Base-by-base conservation (phyloP, 2,113 vertebrate species). In the Scomber japonicus region DNA sequence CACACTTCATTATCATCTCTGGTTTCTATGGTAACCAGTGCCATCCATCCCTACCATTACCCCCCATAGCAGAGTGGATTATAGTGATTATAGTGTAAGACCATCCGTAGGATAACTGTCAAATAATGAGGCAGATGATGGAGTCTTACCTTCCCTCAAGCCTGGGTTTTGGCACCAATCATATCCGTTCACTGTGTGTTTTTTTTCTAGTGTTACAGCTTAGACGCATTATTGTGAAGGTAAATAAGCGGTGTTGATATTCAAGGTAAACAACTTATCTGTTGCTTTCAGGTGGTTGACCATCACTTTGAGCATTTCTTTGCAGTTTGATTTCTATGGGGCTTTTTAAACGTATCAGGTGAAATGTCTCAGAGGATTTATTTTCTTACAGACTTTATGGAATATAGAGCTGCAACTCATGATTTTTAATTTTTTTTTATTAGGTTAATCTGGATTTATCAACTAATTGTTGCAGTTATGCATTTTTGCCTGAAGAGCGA, bases 21-120 rank as follows among this genome's bases (percentile, higher is more conserved):
- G 2, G 83, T 93, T 92, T 80, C 93, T 65, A 91, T 86, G 86
- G 91, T 65, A 84, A 92, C 92, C n/a, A 44, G 49, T 51, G 61
- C 78, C 27, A 85, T 86, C 65, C 71, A 70, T 88, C 63, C 65
- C 81, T 75, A 59, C 80, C 80, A 83, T 90, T 91, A 87, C 62
- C 66, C 21, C 61, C 50, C 60, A 69, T 80, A 74, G 68, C 48
- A 0, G 75, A 84, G 65, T 84, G 79, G 87, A 92, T 93, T 91
- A 89, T 84, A 87, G 85, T 87, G 82, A 90, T 90, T 87, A 81
- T 77, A 30, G 79, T 83, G 81, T 83, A 56, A 89, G 75, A 75
- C 78, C 84, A 63, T 89, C 78, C 75, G 61, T 24, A 27, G 55
- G 82, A 88, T 83, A 85, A 88, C 76, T 86, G 72, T 90, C 82